Evolutionary conservation across 2,797 vertebrate species (phyloP), one percentile per base, ranked within the genome.

Genomic region (Halcyon smyrnensis): DNA sequence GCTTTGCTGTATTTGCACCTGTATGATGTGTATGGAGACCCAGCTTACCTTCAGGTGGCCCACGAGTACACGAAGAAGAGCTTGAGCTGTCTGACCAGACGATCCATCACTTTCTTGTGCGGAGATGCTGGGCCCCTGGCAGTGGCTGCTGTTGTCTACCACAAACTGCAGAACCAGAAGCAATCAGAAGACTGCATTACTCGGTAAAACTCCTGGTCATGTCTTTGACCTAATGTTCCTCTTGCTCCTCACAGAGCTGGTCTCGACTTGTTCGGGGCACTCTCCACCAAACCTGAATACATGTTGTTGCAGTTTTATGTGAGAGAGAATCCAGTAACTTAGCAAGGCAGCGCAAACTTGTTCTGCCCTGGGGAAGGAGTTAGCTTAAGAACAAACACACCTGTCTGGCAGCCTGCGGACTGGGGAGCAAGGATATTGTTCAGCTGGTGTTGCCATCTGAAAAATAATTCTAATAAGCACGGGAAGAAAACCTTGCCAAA

Each of bases 1-100:
- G 98, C 99, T 30, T 86, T 99, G 95, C 98, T 99, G 53, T 99
- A 99, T 96, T 97, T 99, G 90, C 99, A 99, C 91, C 98, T 99
- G 57, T 97, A 98, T 57, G 97, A 98, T 4, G 98, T 99, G 30
- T 99, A 99, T 32, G 98, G 98, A 36, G 99, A 99, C 62, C 77
- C 98, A 7, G 96, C 97, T 62, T 98, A 98, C 90, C 98, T 99
- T 4, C 98, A 99, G 84, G 98, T 95, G 95, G 99, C 99, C 6
- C 98, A 98, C 0, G 98, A 99, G 18, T 98, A 99, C 0, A 97
- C 98, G 37, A 98, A 97, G 97, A 99, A 95, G 95, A 98, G 99
- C 86, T 98, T 99, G 84, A 98, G 91, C 85, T 98, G 98, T 77
- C 50, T 99, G 97, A 99, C 98, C 24, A 98, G 98, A 71, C 98